Base-by-base conservation (phyloP, 2,113 vertebrate species). In the Pygoscelis antarcticus region DNA sequence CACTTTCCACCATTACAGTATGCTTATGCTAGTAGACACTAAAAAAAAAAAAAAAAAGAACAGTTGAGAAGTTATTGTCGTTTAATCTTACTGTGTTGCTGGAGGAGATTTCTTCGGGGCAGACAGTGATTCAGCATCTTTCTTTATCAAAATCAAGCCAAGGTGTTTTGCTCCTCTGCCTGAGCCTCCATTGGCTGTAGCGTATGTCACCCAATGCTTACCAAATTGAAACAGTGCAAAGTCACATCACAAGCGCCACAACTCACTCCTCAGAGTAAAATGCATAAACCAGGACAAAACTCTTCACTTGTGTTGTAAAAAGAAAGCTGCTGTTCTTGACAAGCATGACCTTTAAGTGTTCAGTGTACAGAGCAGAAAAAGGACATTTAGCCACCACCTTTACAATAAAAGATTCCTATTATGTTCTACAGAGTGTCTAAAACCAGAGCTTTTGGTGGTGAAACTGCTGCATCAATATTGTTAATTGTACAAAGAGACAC, bases 41-140 rank as follows among this genome's bases (percentile, higher is more conserved):
- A 21, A 42, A 32, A 44, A 44, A 30, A 27, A 49, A 49, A 66
- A 16, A 54, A 40, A 72, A 69, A 4, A 7, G 16, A 81, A 26
- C n/a, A 75, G 15, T 13, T 80, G 54, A 90, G 42, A 78, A 78
- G 47, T 69, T 88, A 34, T 42, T 44, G 36, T 60, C 16, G 70
- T 62, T 92, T 55, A 75, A 76, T 69, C 16, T 26, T n/a, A 75
- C 55, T 42, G 17, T 62, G 32, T 23, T 83, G 32, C 40, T 66
- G 66, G 40, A 86, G 29, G 51, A 90, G 22, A 82, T 34, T 47
- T 95, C 72, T 86, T 72, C 42, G 32, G 85, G 51, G 32, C 21
- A 94, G 68, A 77, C 22, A 75, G 69, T 79, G 81, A 93, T 82
- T 87, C 83, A 90, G 93, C 77, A 89, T 64, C 87, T 87, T 72